Evolutionary conservation across 1,140 invertebrate species (phyloP), one percentile per base, ranked within the genome.

Genomic region (Nylanderia fulva): DNA sequence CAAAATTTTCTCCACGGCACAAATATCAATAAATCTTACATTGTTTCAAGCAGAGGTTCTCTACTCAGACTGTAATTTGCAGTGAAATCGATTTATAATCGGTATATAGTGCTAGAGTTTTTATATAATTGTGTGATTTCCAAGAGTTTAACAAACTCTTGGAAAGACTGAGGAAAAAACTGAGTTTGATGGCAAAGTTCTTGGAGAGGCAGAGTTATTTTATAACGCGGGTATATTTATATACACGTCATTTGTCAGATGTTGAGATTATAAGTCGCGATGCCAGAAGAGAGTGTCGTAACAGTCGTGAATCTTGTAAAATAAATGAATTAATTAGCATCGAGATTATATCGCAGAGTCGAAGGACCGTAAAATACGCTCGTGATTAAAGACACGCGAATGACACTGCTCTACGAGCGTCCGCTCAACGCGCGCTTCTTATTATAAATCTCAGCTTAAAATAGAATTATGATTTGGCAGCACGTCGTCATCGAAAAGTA

Each of bases 391-490:
- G 9, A 24, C n/a, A 52, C 64, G 21, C 33, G 36, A 82, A 33
- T 24, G 21, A 27, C n/a, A 71, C 48, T 80, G 48, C 11, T 79
- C 29, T 36, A 52, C 1, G 42, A 77, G 18, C 39, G 7, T n/a
- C n/a, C 9, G 6, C 42, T 33, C 0, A 27, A 42, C 29, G 60
- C 27, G 58, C 21, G 39, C 8, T 39, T 18, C n/a, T 21, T 27
- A 18, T 29, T 69, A 69, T 33, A 64, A 77, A 63, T 77, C 9
- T 42, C 7, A 1, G 39, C 21, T 84, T 58, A 84, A 86, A 88
- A 88, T 88, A 86, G 85, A 86, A 36, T 71, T 71, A 21, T 3
- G 39, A 56, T 60, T 74, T 58, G 64, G 48, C 33, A 42, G 18
- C 33, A 56, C 11, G 56, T 42, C 39, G 36, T 39, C 9, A n/a